phyloP scores from a whole-genome alignment of 2,888 invertebrate genomes.

The Cephus pygmeus region DNA sequence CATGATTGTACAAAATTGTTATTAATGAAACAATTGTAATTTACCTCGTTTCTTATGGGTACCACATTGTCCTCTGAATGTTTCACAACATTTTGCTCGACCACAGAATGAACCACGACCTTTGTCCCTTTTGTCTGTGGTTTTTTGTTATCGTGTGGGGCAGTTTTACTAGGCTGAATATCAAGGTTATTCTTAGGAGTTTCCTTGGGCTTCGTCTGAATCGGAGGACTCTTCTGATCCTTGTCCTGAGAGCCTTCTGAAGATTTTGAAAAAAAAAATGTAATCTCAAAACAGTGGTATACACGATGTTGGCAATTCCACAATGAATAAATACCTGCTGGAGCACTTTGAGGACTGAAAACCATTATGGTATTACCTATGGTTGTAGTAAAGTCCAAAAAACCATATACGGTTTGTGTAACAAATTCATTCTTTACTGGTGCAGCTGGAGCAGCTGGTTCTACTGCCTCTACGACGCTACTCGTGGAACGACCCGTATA shows the following conservation, averaged over 20 bases:
- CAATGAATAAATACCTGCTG: constrained; percentile 69
- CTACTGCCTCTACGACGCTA: constrained; percentile 23
- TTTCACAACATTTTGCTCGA: constrained; percentile 48
- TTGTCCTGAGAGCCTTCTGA: constrained; percentile 13
- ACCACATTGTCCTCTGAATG: constrained; percentile 38
- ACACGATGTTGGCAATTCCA: constrained; percentile 27
- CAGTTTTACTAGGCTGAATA: constrained; percentile 61
- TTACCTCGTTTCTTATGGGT: constrained; percentile 42
- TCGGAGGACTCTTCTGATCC: constrained; percentile 38
- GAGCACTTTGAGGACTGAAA: constrained; percentile 89
- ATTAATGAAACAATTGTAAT: not conserved
- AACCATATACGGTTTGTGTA: constrained; percentile 94
- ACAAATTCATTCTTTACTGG: constrained; percentile 67
- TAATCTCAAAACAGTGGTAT: not conserved
- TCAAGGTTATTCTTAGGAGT: constrained; percentile 49
- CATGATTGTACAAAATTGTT: not conserved
- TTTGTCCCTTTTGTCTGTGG: constrained; percentile 48
- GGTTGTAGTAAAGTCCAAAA: constrained; percentile 92
- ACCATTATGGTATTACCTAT: constrained; percentile 95
- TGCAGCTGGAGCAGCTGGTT: constrained; percentile 22
- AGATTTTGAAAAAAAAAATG: not conserved
- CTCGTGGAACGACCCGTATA: constrained; percentile 33
- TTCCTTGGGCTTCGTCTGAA: constrained; percentile 58
- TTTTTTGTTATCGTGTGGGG: constrained; percentile 54
- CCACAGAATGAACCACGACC: constrained; percentile 55